Percentiles rank a stretch among this genome's conserved stretches.
Conservation (phyloP, 2,888 invertebrate genomes). For the Cancer borealis region DNA sequence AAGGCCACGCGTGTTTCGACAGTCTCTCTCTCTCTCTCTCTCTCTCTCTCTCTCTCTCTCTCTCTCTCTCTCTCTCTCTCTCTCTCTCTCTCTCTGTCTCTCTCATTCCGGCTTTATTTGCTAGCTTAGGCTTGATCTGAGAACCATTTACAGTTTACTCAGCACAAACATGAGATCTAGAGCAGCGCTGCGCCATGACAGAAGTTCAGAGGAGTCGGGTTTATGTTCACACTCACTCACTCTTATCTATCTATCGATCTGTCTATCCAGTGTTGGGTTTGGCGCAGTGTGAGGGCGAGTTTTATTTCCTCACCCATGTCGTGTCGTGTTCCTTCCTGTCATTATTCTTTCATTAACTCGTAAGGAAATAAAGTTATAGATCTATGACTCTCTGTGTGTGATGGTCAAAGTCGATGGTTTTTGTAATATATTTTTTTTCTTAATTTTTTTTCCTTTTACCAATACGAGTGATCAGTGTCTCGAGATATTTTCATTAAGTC, state of each 20-base stretch:
- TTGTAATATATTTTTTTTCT: neutral
- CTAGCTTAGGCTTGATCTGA: neutral
- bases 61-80: neutral
- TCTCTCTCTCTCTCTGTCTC: neutral
- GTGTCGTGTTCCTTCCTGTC: constrained; percentile 12
- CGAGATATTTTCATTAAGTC: neutral
- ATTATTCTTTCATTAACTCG: neutral
- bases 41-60: neutral
- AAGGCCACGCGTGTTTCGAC: neutral
- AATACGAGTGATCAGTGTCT: constrained; percentile 7
- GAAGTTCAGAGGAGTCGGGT: neutral
- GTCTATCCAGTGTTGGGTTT: too few species aligned
- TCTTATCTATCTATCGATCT: neutral
- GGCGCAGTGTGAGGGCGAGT: neutral
- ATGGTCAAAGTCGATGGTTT: neutral
- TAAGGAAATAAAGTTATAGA: neutral
- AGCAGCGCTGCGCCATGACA: constrained; percentile 23
- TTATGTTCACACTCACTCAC: neutral
- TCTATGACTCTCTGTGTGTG: neutral
- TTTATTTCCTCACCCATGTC: neutral
- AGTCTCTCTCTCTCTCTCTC: neutral
- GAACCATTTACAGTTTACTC: constrained; percentile 14
- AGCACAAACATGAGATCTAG: constrained; percentile 12
- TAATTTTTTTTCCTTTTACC: neutral
- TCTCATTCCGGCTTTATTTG: neutral